Evolutionary conservation across 37 sponge, comb jelly and placozoan species (phyloP).

Genomic region (Cladorhizidae sp.): DNA sequence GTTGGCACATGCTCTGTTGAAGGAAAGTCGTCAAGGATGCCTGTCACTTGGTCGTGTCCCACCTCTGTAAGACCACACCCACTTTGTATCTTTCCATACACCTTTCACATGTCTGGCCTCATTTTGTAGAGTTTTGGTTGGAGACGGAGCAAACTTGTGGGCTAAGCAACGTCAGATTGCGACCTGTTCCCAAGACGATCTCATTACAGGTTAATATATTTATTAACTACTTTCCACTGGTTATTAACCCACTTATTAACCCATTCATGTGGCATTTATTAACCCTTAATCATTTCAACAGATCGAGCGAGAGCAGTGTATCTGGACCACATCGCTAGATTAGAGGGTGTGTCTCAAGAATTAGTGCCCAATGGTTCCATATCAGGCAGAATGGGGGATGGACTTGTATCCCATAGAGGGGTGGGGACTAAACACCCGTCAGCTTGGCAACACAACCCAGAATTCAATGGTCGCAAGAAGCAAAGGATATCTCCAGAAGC

Average conservation of each 20-base stretch:
- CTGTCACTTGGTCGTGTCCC: constrained; percentile 71
- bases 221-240: background rate
- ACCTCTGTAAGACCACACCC: constrained; percentile 57
- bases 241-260: background rate
- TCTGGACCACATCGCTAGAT: constrained; percentile 61
- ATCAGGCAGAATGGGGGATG: background rate
- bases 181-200: constrained; percentile 58
- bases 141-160: constrained; percentile 66
- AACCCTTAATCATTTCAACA: background rate
- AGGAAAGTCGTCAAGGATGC: constrained; percentile 25
- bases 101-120: background rate
- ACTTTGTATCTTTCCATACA: background rate
- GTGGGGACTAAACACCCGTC: background rate
- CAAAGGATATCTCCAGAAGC: too few species aligned
- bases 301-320: constrained; percentile 58
- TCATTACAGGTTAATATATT: constrained; percentile 53
- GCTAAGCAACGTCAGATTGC: constrained; percentile 47
- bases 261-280: background rate
- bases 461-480: too few species aligned
- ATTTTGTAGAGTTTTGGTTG: constrained; percentile 47
- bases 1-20: constrained; percentile 47
- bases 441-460: too few species aligned
- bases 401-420: background rate
- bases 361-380: background rate
- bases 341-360: constrained; percentile 28